Evolutionary conservation across 2,888 invertebrate species (phyloP).

Genomic region (Aphodius granarius): DNA sequence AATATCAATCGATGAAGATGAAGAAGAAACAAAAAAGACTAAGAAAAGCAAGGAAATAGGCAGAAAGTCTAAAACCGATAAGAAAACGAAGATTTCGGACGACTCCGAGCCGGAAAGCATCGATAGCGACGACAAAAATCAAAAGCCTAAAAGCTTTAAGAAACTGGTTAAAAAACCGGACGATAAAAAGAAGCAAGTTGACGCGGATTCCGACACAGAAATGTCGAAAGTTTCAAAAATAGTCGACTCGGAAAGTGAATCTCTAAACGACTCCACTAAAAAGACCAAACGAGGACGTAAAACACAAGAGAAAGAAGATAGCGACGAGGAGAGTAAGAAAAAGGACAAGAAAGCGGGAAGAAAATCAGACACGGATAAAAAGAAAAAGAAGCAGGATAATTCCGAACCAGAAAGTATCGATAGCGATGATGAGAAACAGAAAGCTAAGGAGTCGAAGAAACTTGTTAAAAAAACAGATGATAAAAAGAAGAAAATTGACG

Average conservation of each 20-base stretch:
- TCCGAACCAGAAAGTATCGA: conserved; percentile 23
- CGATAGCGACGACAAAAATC: conserved; percentile 11
- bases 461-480: conserved; percentile 15
- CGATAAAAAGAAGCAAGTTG: conserved; percentile 17
- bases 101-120: conserved; percentile 21
- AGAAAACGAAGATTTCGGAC: conserved; percentile 19
- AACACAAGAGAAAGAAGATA: not conserved
- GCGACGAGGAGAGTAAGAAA: conserved; percentile 15
- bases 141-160: conserved; percentile 20
- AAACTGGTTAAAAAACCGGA: conserved; percentile 19
- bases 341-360: not conserved
- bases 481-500: conserved; percentile 15
- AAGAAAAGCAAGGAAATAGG: conserved; percentile 21
- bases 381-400: conserved; percentile 18
- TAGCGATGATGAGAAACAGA: conserved; percentile 9
- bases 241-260: conserved; percentile 30
- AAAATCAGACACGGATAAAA: conserved; percentile 18
- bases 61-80: conserved; percentile 22
- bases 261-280: conserved; percentile 41
- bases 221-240: conserved; percentile 25
- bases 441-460: conserved; percentile 24
- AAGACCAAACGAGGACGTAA: conserved; percentile 39
- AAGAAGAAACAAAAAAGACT: conserved; percentile 21
- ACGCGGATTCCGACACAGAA: conserved; percentile 17
- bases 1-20: conserved; percentile 21